Percentiles rank a stretch among this genome's conserved stretches.
These are phyloP conservation scores for Sarotherodon lohbergeri DNA, from an alignment of 2,113 vertebrate genomes.

Conservation along the genomic window DNA sequence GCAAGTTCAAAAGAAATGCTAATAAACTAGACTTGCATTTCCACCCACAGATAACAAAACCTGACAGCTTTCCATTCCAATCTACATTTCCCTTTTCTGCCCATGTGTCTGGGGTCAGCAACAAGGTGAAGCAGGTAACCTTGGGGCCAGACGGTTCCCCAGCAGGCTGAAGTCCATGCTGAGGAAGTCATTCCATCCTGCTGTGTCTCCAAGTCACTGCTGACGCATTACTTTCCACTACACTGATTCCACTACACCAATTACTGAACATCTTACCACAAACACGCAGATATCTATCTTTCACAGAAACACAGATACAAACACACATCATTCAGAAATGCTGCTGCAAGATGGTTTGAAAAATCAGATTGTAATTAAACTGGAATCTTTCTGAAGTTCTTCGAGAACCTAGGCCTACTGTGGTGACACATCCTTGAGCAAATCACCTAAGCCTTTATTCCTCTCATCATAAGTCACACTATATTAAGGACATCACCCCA, in stretches of 20 bases:
- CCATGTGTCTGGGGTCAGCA: slow-evolving; percentile 25
- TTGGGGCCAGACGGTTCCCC: slow-evolving; percentile 57
- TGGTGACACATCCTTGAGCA: background rate
- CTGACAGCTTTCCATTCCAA: background rate
- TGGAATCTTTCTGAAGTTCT: background rate
- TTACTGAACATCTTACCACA: slow-evolving; percentile 2
- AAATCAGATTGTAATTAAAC: background rate
- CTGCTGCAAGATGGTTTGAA: background rate
- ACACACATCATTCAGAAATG: background rate
- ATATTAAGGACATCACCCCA: background rate
- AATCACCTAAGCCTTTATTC: background rate
- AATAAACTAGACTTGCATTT: slow-evolving; percentile 1
- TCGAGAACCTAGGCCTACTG: background rate
- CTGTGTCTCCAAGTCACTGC: slow-evolving; percentile 15
- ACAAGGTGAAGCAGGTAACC: slow-evolving; percentile 35
- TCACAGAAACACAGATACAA: background rate
- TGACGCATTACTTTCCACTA: slow-evolving; percentile 31
- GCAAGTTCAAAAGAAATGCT: background rate
- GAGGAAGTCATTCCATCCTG: slow-evolving; percentile 35
- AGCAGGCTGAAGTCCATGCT: slow-evolving; percentile 50
- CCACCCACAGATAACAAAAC: background rate
- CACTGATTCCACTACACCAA: background rate
- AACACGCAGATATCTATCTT: background rate
- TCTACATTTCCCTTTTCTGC: background rate
- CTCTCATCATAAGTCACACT: background rate